Percentiles rank a stretch among this genome's conserved stretches.
These are phyloP conservation scores for Hippopotamus amphibius DNA, from an alignment of 2,113 vertebrate species.

Conservation along the genomic window DNA sequence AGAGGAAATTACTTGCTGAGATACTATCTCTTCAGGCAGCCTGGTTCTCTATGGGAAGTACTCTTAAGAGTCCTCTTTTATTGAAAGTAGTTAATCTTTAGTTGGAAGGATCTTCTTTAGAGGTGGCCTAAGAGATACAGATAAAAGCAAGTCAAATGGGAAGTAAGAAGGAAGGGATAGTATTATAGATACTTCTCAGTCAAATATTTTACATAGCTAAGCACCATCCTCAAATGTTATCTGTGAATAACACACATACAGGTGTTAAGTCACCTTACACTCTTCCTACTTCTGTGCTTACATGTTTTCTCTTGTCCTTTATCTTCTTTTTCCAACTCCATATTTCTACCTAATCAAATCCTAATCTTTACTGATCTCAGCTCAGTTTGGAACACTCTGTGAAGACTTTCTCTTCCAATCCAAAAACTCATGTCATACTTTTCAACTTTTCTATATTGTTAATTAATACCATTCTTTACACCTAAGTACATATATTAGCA, in stretches of 20 bases:
- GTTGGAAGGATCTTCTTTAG: neutral
- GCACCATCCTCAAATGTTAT: neutral
- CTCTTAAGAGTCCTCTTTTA: slow-evolving; percentile 60
- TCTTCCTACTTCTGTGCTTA: neutral
- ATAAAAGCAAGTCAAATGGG: neutral
- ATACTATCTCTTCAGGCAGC: slow-evolving; percentile 43
- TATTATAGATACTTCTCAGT: neutral
- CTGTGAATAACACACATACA: neutral
- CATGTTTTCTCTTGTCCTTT: neutral
- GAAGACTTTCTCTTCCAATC: neutral
- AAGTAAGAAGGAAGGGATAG: neutral
- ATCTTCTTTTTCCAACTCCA: neutral
- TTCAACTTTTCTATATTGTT: neutral
- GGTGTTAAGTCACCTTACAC: fast-evolving
- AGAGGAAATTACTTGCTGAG: slow-evolving; percentile 74
- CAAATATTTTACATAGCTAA: neutral
- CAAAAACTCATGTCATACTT: neutral
- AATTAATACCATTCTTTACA: neutral
- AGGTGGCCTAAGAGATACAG: neutral
- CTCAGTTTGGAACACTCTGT: neutral
- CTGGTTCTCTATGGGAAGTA: slow-evolving; percentile 62
- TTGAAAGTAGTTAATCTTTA: slow-evolving; percentile 72
- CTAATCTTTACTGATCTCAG: neutral
- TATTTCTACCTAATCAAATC: neutral
- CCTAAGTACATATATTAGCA: neutral